phyloP scores from a whole-genome alignment of 92 coral and sea anemone genomes.

The Heteractis magnifica region DNA sequence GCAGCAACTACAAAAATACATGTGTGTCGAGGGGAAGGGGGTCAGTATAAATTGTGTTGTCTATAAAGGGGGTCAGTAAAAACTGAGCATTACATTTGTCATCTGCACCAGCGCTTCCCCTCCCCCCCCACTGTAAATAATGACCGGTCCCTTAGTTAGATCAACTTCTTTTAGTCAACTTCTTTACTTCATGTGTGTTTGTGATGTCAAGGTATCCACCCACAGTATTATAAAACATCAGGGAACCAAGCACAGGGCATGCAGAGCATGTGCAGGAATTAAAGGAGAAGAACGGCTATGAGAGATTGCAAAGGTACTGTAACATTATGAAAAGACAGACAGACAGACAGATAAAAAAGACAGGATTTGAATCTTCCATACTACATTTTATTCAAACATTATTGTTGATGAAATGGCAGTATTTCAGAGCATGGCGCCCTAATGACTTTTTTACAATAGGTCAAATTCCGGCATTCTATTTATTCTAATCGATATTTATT shows the following conservation, averaged over 20 bases:
- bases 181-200: no score
- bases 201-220: no score
- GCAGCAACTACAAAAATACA: no score
- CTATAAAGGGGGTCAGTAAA: no score
- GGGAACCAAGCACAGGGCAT: not conserved
- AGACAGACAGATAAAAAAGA: not conserved
- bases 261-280: not conserved
- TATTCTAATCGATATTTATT: constrained; percentile 7
- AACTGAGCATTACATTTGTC: no score
- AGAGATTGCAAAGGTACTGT: not conserved
- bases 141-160: no score
- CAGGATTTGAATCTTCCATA: not conserved
- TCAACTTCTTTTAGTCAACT: no score
- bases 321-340: not conserved
- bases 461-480: constrained; percentile 8
- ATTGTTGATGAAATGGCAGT: not conserved
- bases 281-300: not conserved
- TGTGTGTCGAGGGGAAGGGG: no score
- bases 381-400: constrained; percentile 9
- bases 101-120: no score
- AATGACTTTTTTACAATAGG: not conserved
- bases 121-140: no score
- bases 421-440: not conserved
- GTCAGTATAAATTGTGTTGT: no score
- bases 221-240: no score